These are phyloP conservation scores for Papilio elwesi DNA, from an alignment of 2,888 invertebrate species.

Conservation along the genomic window DNA sequence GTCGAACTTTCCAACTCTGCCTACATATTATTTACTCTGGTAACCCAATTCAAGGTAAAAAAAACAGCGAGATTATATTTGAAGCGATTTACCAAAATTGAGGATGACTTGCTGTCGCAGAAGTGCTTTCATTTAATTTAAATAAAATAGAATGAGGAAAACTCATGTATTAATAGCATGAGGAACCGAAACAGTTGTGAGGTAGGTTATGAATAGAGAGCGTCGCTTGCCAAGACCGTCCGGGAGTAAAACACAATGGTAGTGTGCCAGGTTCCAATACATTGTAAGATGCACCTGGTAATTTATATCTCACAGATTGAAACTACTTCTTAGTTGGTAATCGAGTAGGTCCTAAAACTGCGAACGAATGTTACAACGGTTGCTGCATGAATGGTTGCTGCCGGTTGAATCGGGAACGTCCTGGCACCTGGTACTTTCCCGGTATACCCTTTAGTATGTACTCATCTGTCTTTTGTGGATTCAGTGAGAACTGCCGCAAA, in stretches of 20 bases:
- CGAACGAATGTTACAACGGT: too few species aligned
- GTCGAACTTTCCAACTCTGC: too few species aligned
- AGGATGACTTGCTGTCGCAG: not conserved
- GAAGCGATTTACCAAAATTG: not conserved
- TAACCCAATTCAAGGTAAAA: not conserved
- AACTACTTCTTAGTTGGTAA: not conserved
- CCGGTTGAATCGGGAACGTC: too few species aligned
- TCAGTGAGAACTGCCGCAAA: too few species aligned
- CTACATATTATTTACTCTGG: too few species aligned
- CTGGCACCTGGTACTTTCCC: too few species aligned
- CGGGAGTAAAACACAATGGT: conserved; percentile 27
- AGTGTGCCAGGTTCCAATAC: conserved; percentile 25
- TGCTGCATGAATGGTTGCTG: too few species aligned
- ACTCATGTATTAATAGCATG: not conserved
- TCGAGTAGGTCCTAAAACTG: too few species aligned
- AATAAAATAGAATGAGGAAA: too few species aligned
- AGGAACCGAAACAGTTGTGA: conserved; percentile 13
- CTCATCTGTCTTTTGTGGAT: too few species aligned
- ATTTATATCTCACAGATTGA: not conserved
- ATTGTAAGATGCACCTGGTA: conserved; percentile 3
- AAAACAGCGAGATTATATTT: not conserved
- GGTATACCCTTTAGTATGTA: too few species aligned
- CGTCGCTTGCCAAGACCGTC: conserved; percentile 26
- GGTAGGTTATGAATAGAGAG: conserved; percentile 13
- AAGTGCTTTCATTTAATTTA: too few species aligned